Evolutionary conservation across 2,888 invertebrate genomes (phyloP).

Genomic region (Troilus luridus): DNA sequence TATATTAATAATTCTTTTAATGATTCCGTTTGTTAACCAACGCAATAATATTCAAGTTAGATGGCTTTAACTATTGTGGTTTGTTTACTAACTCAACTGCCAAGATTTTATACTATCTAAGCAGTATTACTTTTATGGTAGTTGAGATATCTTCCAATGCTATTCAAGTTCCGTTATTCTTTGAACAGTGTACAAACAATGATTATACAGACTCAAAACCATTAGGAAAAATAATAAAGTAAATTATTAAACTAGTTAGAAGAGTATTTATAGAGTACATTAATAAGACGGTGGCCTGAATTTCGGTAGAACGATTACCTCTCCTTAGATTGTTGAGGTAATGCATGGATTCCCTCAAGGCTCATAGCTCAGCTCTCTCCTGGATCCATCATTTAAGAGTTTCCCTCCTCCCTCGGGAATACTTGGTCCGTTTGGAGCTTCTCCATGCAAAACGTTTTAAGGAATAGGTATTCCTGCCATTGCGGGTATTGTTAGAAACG

Average conservation of each 20-base stretch:
- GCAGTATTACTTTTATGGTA: too few relatives aligned
- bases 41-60: too few relatives aligned
- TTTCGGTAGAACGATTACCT: background rate
- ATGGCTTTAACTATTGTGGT: too few relatives aligned
- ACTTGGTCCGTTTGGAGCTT: background rate
- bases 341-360: constrained; percentile 43
- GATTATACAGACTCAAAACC: background rate
- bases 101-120: too few relatives aligned
- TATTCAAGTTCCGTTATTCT: background rate
- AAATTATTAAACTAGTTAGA: background rate
- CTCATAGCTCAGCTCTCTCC: constrained; percentile 30
- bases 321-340: constrained; percentile 24
- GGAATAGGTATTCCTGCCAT: background rate
- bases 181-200: background rate
- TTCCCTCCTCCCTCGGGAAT: constrained; percentile 1
- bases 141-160: background rate
- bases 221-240: background rate
- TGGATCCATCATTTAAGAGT: constrained; percentile 47
- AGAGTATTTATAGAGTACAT: background rate
- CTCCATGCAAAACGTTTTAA: constrained; percentile 19
- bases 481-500: background rate
- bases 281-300: background rate
- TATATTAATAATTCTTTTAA: too few relatives aligned
- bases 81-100: too few relatives aligned
- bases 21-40: too few relatives aligned